Evolutionary conservation across 2,888 invertebrate species (phyloP), one percentile per base, ranked within the genome.

Genomic region (Sinotaia quadrata): DNA sequence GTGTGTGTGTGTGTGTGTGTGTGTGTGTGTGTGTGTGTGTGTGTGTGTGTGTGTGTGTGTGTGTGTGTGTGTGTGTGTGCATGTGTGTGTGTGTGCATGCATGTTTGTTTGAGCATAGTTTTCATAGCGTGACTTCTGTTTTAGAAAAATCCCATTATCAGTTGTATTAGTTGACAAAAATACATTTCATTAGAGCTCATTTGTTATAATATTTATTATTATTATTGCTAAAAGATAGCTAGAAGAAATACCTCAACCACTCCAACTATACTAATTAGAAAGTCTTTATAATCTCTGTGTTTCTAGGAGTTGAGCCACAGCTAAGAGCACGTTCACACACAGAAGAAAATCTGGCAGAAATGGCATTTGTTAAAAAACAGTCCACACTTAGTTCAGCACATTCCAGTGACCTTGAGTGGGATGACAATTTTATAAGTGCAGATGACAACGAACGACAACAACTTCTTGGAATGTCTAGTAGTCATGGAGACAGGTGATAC

Each of bases 371-470:
- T 29, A 62, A 68, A n/a, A 70, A 67, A 24, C 44, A 56, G 2
- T 57, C 62, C 31, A 68, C 67, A 21, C 51, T 59, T 37, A 74
- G 74, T 66, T 74, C 75, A 49, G 49, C 70, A 31, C 74, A 79
- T 54, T 82, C 82, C 37, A 75, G 75, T 59, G 84, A 84, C 37
- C 68, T 82, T 8, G 84, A 84, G 69, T 83, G 83, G 83, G 84
- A 84, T 67, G 81, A 81, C 69, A 82, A 82, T 68, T 84, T 82
- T 74, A 78, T 80, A 8, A 80, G 80, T 33, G 79, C 83, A 4
- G 81, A 83, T 33, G 78, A 79, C n/a, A 44, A 61, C 33, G 81
- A 81, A 54, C 76, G 75, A 21, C 74, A 74, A 41, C 76, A 78
- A 54, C 67, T 80, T 31, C 60, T 81, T 18, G 54, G 56, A 5